Conservation (phyloP, 2,113 vertebrate genomes). For the Pteropus alecto region DNA sequence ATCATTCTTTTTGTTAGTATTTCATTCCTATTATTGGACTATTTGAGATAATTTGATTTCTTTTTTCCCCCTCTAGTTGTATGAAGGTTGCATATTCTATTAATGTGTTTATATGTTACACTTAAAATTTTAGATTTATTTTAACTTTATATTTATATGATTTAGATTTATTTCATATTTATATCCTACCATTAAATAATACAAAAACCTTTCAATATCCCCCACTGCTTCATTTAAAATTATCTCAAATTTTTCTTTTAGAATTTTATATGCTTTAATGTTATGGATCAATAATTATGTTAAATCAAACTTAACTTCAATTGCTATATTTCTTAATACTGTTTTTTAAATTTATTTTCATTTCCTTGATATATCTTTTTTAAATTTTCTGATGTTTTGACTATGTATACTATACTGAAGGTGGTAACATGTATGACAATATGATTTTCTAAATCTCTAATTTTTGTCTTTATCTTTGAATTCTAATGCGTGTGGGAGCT, state of each 20-base stretch:
- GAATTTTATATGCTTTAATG: background rate
- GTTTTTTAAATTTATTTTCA: background rate
- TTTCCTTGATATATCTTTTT: background rate
- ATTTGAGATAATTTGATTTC: background rate
- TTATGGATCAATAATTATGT: background rate
- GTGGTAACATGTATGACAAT: background rate
- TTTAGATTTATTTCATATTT: constrained; percentile 3
- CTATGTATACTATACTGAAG: background rate
- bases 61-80: background rate
- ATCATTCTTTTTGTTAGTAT: background rate
- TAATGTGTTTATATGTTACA: background rate
- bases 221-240: background rate
- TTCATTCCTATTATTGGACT: background rate
- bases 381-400: background rate
- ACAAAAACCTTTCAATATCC: background rate
- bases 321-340: background rate
- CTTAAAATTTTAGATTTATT: background rate
- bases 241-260: background rate
- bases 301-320: background rate
- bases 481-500: background rate
- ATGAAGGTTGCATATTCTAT: background rate
- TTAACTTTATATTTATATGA: background rate
- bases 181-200: background rate
- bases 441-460: background rate
- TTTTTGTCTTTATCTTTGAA: background rate